phyloP scores from a whole-genome alignment of 2,797 vertebrate genomes.

The Emys orbicularis region DNA sequence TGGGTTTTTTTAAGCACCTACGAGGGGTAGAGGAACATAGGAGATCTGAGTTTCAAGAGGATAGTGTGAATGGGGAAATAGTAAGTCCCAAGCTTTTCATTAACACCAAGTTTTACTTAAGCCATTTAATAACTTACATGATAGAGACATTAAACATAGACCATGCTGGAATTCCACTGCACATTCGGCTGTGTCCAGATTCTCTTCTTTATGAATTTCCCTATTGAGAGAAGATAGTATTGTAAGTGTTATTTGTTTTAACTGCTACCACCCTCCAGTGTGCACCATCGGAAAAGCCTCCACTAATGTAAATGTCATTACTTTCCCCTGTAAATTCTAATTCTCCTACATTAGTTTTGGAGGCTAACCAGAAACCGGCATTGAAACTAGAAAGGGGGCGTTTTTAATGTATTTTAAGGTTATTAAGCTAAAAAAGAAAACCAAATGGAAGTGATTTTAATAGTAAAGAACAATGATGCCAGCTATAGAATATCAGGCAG shows the following conservation, averaged over 20 bases:
- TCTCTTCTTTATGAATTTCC: neutral
- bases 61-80: neutral
- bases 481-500: neutral
- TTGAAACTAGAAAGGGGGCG: constrained; percentile 14
- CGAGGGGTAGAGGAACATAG: neutral
- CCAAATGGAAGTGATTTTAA: constrained; percentile 13
- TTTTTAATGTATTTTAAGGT: neutral
- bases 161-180: neutral
- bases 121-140: neutral
- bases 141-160: neutral
- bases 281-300: neutral
- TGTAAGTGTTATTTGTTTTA: neutral
- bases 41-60: neutral
- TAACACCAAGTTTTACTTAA: neutral
- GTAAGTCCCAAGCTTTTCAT: neutral
- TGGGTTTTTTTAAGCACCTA: neutral
- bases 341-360: constrained; percentile 38
- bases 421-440: constrained; percentile 10
- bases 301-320: constrained; percentile 17
- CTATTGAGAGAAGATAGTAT: neutral
- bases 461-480: constrained; percentile 17
- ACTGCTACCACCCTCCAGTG: constrained; percentile 12
- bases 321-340: constrained; percentile 15
- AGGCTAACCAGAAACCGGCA: neutral
- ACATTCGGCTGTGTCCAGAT: neutral